A percentile compares a stretch with the other conserved stretches of the same genome.
Conservation (phyloP, 2,797 vertebrate genomes). For the Onychomys leucogaster region DNA sequence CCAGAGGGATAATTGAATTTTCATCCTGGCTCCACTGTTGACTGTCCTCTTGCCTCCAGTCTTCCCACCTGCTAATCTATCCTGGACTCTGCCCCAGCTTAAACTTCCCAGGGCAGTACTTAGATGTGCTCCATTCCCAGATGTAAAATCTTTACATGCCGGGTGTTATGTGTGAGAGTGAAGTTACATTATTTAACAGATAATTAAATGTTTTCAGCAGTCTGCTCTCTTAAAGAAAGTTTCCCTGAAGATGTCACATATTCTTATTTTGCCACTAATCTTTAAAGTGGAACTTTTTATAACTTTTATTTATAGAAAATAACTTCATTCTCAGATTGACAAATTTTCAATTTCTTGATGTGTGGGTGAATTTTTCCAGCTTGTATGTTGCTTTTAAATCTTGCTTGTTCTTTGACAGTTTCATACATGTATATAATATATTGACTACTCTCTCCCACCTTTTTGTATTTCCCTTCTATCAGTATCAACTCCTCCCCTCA, state of each 20-base stretch:
- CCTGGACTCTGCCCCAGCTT: background rate
- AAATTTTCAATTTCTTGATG: background rate
- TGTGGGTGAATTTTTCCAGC: background rate
- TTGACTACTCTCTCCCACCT: background rate
- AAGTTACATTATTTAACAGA: constrained; percentile 52
- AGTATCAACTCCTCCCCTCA: background rate
- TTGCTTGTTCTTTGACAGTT: background rate
- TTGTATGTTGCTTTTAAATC: background rate
- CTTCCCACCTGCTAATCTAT: constrained; percentile 24
- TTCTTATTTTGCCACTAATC: background rate
- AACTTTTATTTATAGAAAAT: background rate
- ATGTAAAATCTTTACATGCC: constrained; percentile 35
- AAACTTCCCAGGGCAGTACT: constrained; percentile 8
- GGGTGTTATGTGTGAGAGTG: background rate
- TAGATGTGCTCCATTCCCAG: background rate
- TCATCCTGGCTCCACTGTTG: background rate
- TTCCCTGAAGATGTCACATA: background rate
- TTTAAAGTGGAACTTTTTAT: background rate
- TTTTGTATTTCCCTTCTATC: background rate
- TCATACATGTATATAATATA: background rate
- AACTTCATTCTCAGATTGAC: background rate
- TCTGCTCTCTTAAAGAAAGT: background rate
- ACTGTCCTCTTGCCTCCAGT: background rate
- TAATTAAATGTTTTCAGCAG: constrained; percentile 48
- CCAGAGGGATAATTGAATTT: constrained; percentile 59